Percentiles rank a stretch among this genome's conserved stretches.
Evolutionary conservation across 2,888 invertebrate genomes (phyloP).

Genomic region (Hydropsyche betteni): DNA sequence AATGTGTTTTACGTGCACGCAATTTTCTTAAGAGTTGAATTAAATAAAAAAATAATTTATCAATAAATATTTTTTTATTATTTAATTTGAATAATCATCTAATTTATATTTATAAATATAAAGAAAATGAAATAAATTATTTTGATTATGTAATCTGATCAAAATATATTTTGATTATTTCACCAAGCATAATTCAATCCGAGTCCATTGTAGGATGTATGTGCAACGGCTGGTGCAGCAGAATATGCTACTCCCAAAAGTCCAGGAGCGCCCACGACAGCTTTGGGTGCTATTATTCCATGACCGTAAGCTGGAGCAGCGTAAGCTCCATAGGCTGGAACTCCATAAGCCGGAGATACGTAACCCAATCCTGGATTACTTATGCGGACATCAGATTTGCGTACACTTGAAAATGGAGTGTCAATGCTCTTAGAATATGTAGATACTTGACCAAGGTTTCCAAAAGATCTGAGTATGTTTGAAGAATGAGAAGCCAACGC

Average conservation of each 20-base stretch:
- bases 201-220: slow-evolving; percentile 14
- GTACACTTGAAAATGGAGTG: slow-evolving; percentile 77
- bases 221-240: slow-evolving; percentile 22
- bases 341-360: slow-evolving; percentile 56
- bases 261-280: slow-evolving; percentile 23
- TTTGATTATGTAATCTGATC: no score
- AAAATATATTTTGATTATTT: background rate
- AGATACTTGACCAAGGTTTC: slow-evolving; percentile 75
- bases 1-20: no score
- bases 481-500: slow-evolving; percentile 67
- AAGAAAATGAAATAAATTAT: no score
- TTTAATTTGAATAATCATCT: no score
- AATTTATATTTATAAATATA: no score
- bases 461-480: slow-evolving; percentile 70
- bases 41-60: no score
- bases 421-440: slow-evolving; percentile 76
- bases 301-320: slow-evolving; percentile 43
- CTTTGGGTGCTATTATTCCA: slow-evolving; percentile 30
- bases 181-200: slow-evolving; percentile 33
- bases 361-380: slow-evolving; percentile 69
- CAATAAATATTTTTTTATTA: no score
- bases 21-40: no score
- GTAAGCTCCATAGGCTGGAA: slow-evolving; percentile 52
- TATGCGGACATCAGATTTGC: slow-evolving; percentile 74
- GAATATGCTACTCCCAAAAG: slow-evolving; percentile 44